Evolutionary conservation across 1,140 invertebrate species (phyloP).

Genomic region (Lepidurus packardi): DNA sequence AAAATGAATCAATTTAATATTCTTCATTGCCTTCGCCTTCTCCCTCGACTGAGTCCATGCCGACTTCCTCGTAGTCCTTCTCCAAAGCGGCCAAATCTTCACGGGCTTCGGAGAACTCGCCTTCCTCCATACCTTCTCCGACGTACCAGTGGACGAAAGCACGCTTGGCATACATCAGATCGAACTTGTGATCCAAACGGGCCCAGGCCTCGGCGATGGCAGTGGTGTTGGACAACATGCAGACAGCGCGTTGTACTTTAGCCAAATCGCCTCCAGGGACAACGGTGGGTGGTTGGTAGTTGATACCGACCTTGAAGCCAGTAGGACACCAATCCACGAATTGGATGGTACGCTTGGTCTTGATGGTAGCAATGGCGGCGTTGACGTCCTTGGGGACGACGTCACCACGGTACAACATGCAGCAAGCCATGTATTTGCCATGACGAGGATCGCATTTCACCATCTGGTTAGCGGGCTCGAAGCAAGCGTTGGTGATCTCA

Average conservation of each 20-base stretch:
- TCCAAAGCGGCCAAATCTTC: constrained; percentile 78
- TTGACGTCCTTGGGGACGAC: constrained; percentile 74
- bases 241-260: constrained; percentile 49
- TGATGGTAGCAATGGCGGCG: constrained; percentile 75
- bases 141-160: constrained; percentile 82
- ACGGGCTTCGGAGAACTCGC: constrained; percentile 76
- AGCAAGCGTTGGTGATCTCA: constrained; percentile 84
- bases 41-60: constrained; percentile 54
- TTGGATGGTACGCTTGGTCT: constrained; percentile 75
- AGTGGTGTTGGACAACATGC: constrained; percentile 79
- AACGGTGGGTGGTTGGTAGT: constrained; percentile 55
- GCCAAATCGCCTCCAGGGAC: constrained; percentile 55
- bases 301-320: constrained; percentile 62
- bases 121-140: constrained; percentile 79
- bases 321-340: constrained; percentile 90
- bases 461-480: constrained; percentile 85
- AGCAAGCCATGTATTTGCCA: constrained; percentile 86
- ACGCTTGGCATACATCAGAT: constrained; percentile 66
- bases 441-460: constrained; percentile 85
- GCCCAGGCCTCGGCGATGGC: constrained; percentile 66
- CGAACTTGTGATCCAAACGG: constrained; percentile 62
- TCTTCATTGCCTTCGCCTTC: constrained; percentile 45
- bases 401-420: constrained; percentile 68
- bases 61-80: constrained; percentile 78
- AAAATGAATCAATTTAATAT: constrained; percentile 25